phyloP scores from a whole-genome alignment of 1,140 invertebrate genomes.

The Halesus radiatus region DNA sequence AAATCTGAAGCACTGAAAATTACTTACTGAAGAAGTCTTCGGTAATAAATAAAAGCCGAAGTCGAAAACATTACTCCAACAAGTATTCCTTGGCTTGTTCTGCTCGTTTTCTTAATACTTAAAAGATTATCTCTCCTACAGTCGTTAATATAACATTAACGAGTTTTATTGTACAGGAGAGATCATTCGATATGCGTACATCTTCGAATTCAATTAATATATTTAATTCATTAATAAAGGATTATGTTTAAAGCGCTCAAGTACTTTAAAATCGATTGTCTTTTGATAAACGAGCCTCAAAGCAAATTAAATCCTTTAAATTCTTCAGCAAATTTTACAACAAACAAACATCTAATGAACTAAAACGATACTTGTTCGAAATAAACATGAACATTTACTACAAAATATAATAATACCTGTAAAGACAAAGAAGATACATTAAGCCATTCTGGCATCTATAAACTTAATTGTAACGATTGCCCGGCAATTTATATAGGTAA shows the following conservation, averaged over 20 bases:
- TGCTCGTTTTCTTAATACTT: slow-evolving; percentile 35
- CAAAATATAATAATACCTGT: too few species aligned
- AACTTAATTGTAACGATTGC: too few species aligned
- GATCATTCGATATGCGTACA: slow-evolving; percentile 26
- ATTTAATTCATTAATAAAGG: neutral
- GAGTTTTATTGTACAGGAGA: slow-evolving; percentile 11
- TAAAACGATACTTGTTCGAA: too few species aligned
- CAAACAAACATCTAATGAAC: too few species aligned
- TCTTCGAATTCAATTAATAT: neutral
- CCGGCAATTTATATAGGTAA: too few species aligned
- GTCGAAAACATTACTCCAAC: slow-evolving; percentile 40
- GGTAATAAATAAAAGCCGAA: slow-evolving; percentile 55
- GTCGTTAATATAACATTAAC: slow-evolving; percentile 35
- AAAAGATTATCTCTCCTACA: slow-evolving; percentile 29
- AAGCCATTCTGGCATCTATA: too few species aligned
- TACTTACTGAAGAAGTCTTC: slow-evolving; percentile 56
- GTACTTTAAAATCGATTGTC: neutral
- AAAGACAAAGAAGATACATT: too few species aligned
- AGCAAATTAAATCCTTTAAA: too few species aligned
- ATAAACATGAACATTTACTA: too few species aligned
- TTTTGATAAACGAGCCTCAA: too few species aligned
- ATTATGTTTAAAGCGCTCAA: neutral
- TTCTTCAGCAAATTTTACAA: too few species aligned
- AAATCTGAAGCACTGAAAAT: slow-evolving; percentile 55
- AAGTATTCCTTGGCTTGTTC: slow-evolving; percentile 28